Base-by-base conservation (phyloP, 2,888 invertebrate species). In the Hofmannophila pseudospretella region DNA sequence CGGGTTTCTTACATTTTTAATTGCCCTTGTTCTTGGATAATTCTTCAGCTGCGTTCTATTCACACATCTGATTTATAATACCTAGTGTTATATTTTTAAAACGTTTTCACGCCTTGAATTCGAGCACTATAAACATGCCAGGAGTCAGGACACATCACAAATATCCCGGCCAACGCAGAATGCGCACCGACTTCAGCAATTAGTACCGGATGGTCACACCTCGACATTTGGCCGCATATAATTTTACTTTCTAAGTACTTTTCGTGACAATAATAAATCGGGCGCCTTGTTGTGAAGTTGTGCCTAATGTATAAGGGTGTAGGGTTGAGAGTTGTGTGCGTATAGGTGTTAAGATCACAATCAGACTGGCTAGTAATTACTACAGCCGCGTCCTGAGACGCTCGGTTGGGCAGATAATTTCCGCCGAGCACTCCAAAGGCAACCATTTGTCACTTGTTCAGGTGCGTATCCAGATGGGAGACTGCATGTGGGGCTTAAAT, bases 131-230 rank as follows among this genome's bases (percentile, higher is more conserved):
- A 76, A 76, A 77, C 66, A 71, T 74, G 65, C 67, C 51, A 66
- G 64, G 60, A 67, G 65, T 67, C 51, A 66, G 64, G 60, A 67
- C 69, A 72, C 69, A 67, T 66, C 79, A 75, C 76, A 78, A 78
- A 79, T 79, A 72, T 68, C 58, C 47, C 48, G 55, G 58, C 57
- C 63, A 68, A 66, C 49, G 39, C 39, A 51, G 47, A 54, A 54
- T 26, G 20, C 36, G 9, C 26, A 34, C 64, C 73, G 66, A 66
- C 76, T 79, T 74, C 67, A 49, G 70, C 82, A 85, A 86, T 86
- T 86, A 86, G 85, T 77, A 76, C 64, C 82, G 85, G 80, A 74
- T 79, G 82, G 81, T 84, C 84, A 85, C 85, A 84, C 84, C 74
- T 79, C 77, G 74, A 74, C 81, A 67, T 81, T 78, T 62, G 72